phyloP scores from a whole-genome alignment of 2,113 vertebrate species.

The Rhizomys pruinosus region DNA sequence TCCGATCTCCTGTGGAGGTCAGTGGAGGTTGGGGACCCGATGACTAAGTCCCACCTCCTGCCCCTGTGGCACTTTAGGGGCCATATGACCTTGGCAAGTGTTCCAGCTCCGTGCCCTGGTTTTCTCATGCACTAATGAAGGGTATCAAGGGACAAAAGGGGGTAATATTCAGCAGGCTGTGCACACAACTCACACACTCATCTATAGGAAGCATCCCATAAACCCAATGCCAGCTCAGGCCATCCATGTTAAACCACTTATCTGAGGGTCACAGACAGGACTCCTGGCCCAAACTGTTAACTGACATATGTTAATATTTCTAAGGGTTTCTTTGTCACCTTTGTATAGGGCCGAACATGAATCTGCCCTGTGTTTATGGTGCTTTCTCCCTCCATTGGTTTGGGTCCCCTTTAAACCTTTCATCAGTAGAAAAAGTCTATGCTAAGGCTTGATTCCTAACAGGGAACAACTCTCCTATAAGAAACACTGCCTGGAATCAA shows the following conservation, averaged over 20 bases:
- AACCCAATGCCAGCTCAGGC: accelerated
- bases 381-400: not conserved
- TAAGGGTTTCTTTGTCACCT: not conserved
- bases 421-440: not conserved
- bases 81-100: accelerated
- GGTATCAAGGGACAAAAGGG: not conserved
- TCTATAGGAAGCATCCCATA: not conserved
- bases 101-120: not conserved
- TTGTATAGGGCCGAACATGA: not conserved
- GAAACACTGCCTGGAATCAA: not conserved
- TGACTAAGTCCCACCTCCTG: no score
- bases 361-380: not conserved
- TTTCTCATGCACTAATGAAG: not conserved
- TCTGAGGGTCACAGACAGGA: not conserved
- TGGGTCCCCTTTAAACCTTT: not conserved
- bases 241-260: not conserved
- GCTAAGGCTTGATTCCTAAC: not conserved
- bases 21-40: no score
- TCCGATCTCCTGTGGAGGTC: not conserved
- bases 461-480: not conserved
- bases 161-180: not conserved
- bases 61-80: accelerated
- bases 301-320: not conserved
- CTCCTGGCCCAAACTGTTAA: not conserved
- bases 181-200: not conserved